Percentiles rank a stretch among this genome's conserved stretches.
Evolutionary conservation across 2,797 vertebrate genomes (phyloP).

Genomic region (Acrossocheilus fasciatus): DNA sequence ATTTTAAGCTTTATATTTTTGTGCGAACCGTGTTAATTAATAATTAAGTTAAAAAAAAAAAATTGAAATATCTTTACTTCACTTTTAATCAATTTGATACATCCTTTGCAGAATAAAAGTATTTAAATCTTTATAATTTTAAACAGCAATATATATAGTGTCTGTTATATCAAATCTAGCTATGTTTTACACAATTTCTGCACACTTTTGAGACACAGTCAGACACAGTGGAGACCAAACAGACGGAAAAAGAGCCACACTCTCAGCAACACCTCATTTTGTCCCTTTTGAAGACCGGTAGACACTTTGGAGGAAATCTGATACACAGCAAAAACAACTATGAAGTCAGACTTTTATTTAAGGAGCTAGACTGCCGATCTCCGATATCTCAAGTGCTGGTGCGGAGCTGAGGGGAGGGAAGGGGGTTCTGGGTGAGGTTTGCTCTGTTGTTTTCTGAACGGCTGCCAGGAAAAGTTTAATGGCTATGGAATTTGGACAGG

Average conservation of each 20-base stretch:
- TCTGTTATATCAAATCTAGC: neutral
- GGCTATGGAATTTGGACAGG: constrained; percentile 95
- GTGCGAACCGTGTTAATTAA: neutral
- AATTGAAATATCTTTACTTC: neutral
- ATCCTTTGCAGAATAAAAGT: neutral
- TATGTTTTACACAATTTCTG: constrained; percentile 72
- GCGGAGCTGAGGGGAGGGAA: constrained; percentile 50
- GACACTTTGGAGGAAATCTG: constrained; percentile 79
- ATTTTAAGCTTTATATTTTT: neutral
- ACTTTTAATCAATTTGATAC: neutral
- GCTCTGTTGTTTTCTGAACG: constrained; percentile 82
- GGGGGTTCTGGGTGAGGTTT: constrained; percentile 72
- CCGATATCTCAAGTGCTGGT: constrained; percentile 80
- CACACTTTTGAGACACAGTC: constrained; percentile 63
- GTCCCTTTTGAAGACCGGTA: constrained; percentile 76
- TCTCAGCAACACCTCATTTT: constrained; percentile 68
- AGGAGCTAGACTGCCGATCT: constrained; percentile 76
- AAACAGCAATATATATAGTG: neutral
- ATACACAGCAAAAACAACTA: constrained; percentile 79
- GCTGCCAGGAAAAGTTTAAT: constrained; percentile 94
- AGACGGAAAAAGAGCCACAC: constrained; percentile 47
- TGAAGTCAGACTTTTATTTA: constrained; percentile 85
- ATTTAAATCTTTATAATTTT: neutral
- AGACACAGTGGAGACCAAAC: constrained; percentile 66
- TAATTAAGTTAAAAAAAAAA: neutral